Evolutionary conservation across 1,140 invertebrate species (phyloP).

Genomic region (Hycleus phaleratus): DNA sequence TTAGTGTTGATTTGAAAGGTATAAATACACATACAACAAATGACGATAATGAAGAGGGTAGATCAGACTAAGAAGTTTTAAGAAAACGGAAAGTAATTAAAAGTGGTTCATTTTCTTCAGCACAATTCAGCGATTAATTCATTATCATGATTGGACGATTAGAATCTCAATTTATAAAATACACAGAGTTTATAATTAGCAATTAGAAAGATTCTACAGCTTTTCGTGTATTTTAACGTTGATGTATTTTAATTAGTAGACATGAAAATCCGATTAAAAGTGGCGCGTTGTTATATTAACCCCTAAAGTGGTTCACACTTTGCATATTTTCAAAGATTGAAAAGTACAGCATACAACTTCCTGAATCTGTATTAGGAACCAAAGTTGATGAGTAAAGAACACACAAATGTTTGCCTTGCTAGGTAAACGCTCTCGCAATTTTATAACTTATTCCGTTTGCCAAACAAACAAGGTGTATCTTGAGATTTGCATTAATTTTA

Average conservation of each 20-base stretch:
- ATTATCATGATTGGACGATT: conserved; percentile 40
- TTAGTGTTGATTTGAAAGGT: neutral
- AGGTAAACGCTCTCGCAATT: conserved; percentile 32
- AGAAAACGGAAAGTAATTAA: conserved; percentile 35
- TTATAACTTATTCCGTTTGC: conserved; percentile 33
- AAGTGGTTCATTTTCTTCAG: conserved; percentile 32
- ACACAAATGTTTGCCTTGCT: conserved; percentile 22
- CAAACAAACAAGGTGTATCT: conserved; percentile 32
- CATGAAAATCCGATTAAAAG: conserved; percentile 39
- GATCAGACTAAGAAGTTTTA: conserved; percentile 24
- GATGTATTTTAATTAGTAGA: conserved; percentile 39
- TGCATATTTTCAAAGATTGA: conserved; percentile 32
- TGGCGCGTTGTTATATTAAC: conserved; percentile 34
- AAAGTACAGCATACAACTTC: conserved; percentile 2
- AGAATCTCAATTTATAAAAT: conserved; percentile 43
- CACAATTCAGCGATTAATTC: conserved; percentile 38
- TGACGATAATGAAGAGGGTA: conserved; percentile 1
- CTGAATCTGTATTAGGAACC: conserved; percentile 13
- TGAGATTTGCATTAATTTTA: conserved; percentile 38
- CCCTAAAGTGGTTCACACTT: conserved; percentile 33
- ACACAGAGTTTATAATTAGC: conserved; percentile 41
- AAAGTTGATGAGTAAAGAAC: neutral
- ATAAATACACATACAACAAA: neutral
- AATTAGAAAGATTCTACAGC: conserved; percentile 36
- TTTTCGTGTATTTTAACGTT: conserved; percentile 28